Base-by-base conservation (phyloP, 2,113 vertebrate species). In the Rhagologus leucostigma region DNA sequence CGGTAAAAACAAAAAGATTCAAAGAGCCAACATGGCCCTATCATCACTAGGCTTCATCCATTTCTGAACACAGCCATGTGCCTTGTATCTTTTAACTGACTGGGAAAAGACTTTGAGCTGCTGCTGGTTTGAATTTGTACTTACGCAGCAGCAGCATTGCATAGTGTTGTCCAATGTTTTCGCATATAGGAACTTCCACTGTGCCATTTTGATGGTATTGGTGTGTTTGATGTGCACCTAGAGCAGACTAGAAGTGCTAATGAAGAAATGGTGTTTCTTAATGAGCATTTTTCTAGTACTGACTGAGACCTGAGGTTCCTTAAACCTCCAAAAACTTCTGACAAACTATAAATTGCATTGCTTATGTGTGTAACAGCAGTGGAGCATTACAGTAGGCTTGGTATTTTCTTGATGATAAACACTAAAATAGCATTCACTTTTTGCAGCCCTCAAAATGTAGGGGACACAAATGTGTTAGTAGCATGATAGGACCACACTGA, bases 391-490 rank as follows among this genome's bases (percentile, higher is more conserved):
- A 1, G 5, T 30, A n/a, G 39, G 22, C 16, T 67, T 57, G 26
- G 19, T 12, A 20, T 60, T 87, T 87, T 81, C 37, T 64, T 65
- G 46, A 32, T 73, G 18, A 3, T 42, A 21, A 87, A 19, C 21
- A 33, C 9, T 53, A 39, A 62, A 82, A 55, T 24, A 33, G 7
- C 22, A 4, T 7, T 93, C 49, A 24, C 5, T 12, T 89, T 76
- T 59, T 85, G 53, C 27, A 76, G 33, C 21, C 9, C 35, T 27
- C 35, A 82, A 63, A 50, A 27, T 11, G 3, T 29, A 53, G 13
- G 9, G 7, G 11, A 20, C 4, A 13, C 33, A 50, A n/a, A 35
- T 2, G 0, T 1, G 0, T 53, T 24, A 29, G 27, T 57, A 64
- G 8, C 5, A 8, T 5, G 17, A 49, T 7, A 76, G n/a, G 4